Evolutionary conservation across 2,888 invertebrate genomes (phyloP), one percentile per base, ranked within the genome.

Genomic region (Trichacis sp.): DNA sequence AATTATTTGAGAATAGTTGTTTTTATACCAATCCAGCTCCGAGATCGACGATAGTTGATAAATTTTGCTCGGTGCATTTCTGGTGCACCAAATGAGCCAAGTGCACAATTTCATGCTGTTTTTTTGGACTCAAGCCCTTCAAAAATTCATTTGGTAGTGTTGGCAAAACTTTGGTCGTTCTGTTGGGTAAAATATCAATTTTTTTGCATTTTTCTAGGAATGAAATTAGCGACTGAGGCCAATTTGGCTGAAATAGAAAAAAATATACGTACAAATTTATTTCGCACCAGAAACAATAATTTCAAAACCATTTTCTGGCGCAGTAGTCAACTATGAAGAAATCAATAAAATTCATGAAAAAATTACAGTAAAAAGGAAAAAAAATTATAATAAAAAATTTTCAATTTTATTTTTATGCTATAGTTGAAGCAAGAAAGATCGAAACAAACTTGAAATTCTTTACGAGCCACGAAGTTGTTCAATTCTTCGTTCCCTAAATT

Each of bases 11-110:
- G n/a, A n/a, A n/a, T n/a, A n/a, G n/a, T n/a, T 24, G 3, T 24
- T 24, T 52, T 3, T 64, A 49, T 86, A 92, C 92, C 86, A 93
- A 84, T 4, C 93, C 93, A 12, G 90, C 89, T 11, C 93, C 93
- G 73, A 93, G 87, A 82, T 93, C 93, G 0, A 93, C 86, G 15
- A 93, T 84, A 1, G 87, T 82, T 47, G 87, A 80, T 57, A 89
- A 87, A 5, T 84, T 78, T 5, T 80, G 76, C 20, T 83, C 70
- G n/a, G 77, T 71, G 72, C 89, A 91, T 46, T 88, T 73, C 15
- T 82, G 72, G 56, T 87, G 82, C 15, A 91, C 86, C 70, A 89
- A 84, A 29, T 87, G 84, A 1, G 91, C 88, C 47, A 93, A 81
- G 70, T 87, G 84, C 9, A 87, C 71, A 45, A 93, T 90, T 85